Percentiles rank a stretch among this genome's conserved stretches.
These are phyloP conservation scores for Drosophila meridionalis DNA, from an alignment of 2,888 invertebrate species.

Conservation along the genomic window DNA sequence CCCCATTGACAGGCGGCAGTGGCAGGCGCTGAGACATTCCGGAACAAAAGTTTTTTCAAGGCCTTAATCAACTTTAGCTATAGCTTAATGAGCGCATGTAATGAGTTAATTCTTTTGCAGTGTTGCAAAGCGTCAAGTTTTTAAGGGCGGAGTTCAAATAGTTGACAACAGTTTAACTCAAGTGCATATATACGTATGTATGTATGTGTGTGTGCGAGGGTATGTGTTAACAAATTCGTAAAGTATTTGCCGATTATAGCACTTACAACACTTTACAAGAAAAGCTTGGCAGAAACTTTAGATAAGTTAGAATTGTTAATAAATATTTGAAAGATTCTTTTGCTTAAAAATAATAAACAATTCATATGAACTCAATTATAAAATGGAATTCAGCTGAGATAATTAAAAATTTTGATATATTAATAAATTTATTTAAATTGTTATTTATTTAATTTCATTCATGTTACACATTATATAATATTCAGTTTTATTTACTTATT, in stretches of 20 bases:
- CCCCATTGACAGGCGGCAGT: neutral
- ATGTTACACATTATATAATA: too few species aligned
- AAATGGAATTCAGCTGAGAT: neutral
- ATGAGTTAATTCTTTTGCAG: slow-evolving; percentile 71
- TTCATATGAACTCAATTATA: neutral
- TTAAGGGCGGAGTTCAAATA: slow-evolving; percentile 25
- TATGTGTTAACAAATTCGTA: slow-evolving; percentile 1
- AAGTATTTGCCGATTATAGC: slow-evolving; percentile 9
- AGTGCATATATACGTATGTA: neutral
- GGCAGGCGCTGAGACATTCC: slow-evolving; percentile 33
- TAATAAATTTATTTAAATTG: neutral
- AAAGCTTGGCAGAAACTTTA: neutral
- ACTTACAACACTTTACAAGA: neutral
- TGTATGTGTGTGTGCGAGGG: neutral
- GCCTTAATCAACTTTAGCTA: slow-evolving; percentile 75
- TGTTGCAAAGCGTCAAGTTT: slow-evolving; percentile 17
- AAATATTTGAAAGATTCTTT: neutral
- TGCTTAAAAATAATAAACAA: too few species aligned
- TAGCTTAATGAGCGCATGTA: slow-evolving; percentile 70
- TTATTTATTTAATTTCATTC: too few species aligned
- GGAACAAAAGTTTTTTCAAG: slow-evolving; percentile 63
- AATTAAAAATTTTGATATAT: neutral
- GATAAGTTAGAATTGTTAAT: neutral
- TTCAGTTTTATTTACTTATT: too few species aligned
- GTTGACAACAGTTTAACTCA: slow-evolving; percentile 31